These are phyloP conservation scores for Trachythela sp. DNA, from an alignment of 64 coral and sea anemone species.

Conservation along the genomic window DNA sequence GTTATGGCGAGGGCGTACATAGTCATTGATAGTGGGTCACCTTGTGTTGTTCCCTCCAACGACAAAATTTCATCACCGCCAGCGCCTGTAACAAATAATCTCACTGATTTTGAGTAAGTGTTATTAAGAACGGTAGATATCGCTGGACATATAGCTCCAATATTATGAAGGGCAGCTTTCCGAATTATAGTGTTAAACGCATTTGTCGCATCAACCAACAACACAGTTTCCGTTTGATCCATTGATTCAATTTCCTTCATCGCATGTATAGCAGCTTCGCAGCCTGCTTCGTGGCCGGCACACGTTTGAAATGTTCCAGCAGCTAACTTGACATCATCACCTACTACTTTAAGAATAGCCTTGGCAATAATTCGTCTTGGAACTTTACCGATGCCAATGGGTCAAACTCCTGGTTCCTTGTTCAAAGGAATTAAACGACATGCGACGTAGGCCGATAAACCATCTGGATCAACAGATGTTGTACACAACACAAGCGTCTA, in stretches of 20 bases:
- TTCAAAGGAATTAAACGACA: not conserved
- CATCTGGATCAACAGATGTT: not conserved
- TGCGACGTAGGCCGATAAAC: not conserved
- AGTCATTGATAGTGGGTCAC: not conserved
- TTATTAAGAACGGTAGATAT: not conserved
- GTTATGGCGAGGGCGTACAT: not conserved
- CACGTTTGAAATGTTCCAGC: slow-evolving; percentile 21
- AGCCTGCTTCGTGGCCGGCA: slow-evolving; percentile 29
- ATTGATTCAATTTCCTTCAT: slow-evolving; percentile 22
- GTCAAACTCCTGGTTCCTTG: slow-evolving; percentile 20
- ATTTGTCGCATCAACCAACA: slow-evolving; percentile 26
- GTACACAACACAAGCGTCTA: not conserved
- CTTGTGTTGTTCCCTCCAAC: not conserved
- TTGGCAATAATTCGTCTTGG: slow-evolving; percentile 27
- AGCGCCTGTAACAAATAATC: slow-evolving; percentile 10
- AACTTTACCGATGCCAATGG: slow-evolving; percentile 10
- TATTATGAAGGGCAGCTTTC: not conserved
- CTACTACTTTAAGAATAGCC: not conserved
- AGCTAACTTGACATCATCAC: not conserved
- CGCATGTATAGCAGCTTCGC: slow-evolving; percentile 32
- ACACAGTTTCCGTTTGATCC: slow-evolving; percentile 24
- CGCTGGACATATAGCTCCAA: not conserved
- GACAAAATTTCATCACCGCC: not conserved
- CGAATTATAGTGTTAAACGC: not conserved
- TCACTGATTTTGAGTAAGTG: not conserved